Evolutionary conservation across 2,113 vertebrate species (phyloP), one percentile per base, ranked within the genome.

Genomic region (Oreotrochilus melanogaster): DNA sequence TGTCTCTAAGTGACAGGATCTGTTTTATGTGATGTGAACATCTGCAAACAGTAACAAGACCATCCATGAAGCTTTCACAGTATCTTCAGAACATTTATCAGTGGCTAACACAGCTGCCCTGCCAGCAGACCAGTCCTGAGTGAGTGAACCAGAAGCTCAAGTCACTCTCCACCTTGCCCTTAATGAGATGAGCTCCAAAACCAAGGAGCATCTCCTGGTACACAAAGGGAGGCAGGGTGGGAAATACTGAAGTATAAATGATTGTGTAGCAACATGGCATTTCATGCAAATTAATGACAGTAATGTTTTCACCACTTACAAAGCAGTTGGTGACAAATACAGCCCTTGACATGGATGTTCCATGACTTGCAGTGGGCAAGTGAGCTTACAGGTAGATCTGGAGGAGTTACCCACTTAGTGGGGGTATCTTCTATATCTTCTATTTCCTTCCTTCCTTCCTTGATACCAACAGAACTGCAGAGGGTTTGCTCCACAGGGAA

Each of bases 141-240:
- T 4, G 31, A 56, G 37, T 9, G 22, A 75, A 9, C 43, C 18
- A 21, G 9, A 50, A 33, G 35, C 11, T 42, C 9, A 69, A 33
- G 10, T 27, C 28, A 39, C 18, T 51, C n/a, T 21, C 31, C 1
- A 37, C 9, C 66, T 43, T 21, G 51, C 56, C 61, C 65, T 13
- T 35, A 33, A 56, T 1, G 37, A 67, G 58, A 43, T 8, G 9
- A 73, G 35, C 8, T 14, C 19, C 58, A 45, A 22, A 27, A 47
- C 12, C 9, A 45, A 1, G 1, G 3, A 37, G 35, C 1, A 2
- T 11, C 31, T 66, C 6, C 31, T 0, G 2, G 19, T 16, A 60
- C 0, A 16, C 0, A 1, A 54, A 54, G 25, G 37, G 14, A 28
- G 22, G 21, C 45, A 64, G 43, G 39, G 39, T 39, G 39, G 39